Conservation (phyloP, 2,888 invertebrate species). For the Embidobia sp. region DNA sequence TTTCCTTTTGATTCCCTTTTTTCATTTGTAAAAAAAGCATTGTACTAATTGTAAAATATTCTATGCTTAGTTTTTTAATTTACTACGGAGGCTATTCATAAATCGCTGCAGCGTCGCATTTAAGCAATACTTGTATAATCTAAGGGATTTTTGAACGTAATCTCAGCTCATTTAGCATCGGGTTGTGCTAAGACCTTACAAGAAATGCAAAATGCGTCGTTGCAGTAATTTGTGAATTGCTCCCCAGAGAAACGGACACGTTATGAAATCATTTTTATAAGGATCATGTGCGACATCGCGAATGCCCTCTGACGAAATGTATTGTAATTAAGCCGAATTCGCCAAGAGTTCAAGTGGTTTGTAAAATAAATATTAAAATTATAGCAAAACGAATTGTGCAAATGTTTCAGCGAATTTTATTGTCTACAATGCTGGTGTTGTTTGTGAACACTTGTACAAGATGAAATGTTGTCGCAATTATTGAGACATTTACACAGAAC, state of each 20-base stretch:
- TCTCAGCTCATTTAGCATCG: too few relatives aligned
- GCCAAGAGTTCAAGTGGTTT: too few relatives aligned
- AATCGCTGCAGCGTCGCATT: too few relatives aligned
- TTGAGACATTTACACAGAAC: constrained; percentile 18
- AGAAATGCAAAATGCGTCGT: too few relatives aligned
- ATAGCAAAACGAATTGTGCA: too few relatives aligned
- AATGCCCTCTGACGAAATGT: constrained; percentile 29
- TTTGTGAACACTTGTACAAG: background rate
- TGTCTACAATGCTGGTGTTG: too few relatives aligned
- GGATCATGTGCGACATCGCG: constrained; percentile 52
- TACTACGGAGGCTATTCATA: too few relatives aligned
- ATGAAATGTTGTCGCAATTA: background rate
- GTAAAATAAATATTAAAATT: background rate
- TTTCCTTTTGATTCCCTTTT: constrained; percentile 12
- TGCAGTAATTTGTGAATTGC: too few relatives aligned
- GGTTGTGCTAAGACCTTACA: too few relatives aligned
- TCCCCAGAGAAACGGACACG: constrained; percentile 39
- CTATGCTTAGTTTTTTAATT: constrained; percentile 46
- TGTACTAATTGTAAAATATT: constrained; percentile 18
- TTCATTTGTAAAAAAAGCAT: constrained; percentile 24
- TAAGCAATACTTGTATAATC: too few relatives aligned
- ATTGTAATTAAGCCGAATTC: background rate
- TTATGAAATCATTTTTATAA: constrained; percentile 50
- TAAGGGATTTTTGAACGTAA: too few relatives aligned
- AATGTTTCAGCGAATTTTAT: too few relatives aligned